phyloP scores from a whole-genome alignment of 2,797 vertebrate genomes.

The Microcaecilia unicolor region DNA sequence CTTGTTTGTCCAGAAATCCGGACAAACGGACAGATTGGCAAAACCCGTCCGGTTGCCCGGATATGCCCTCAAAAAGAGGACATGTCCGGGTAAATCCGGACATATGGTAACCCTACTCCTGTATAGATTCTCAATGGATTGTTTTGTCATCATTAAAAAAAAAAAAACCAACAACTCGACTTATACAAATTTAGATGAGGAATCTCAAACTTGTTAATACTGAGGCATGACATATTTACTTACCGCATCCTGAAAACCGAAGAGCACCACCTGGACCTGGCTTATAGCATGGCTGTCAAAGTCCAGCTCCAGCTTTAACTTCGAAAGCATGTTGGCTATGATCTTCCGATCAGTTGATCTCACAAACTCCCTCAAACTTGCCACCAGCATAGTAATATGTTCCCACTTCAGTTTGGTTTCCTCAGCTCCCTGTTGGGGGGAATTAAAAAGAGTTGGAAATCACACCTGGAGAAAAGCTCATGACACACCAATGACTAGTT shows the following conservation, averaged over 20 bases:
- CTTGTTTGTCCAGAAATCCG: no score
- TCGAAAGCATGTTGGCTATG: constrained; percentile 83
- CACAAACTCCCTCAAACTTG: constrained; percentile 84
- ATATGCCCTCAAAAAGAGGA: no score
- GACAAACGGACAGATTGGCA: no score
- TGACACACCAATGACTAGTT: no score
- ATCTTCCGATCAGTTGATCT: constrained; percentile 93
- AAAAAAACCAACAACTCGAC: no score
- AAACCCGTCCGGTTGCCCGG: no score
- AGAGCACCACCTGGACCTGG: constrained; percentile 90
- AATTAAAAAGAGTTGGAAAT: no score
- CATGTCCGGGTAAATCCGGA: no score
- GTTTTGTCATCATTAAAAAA: no score
- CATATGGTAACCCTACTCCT: no score
- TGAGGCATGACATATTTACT: constrained; percentile 38
- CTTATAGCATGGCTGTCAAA: constrained; percentile 93
- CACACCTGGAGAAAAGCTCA: constrained; percentile 13
- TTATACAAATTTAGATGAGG: no score
- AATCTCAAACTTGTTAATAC: background rate
- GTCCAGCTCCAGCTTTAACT: constrained; percentile 90
- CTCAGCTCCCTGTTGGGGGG: constrained; percentile 88
- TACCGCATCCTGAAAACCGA: constrained; percentile 96
- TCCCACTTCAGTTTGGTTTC: constrained; percentile 78
- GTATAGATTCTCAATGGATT: no score
- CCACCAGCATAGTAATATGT: constrained; percentile 80